Conservation (phyloP, 1,140 invertebrate genomes). For the Gryon sp. region DNA sequence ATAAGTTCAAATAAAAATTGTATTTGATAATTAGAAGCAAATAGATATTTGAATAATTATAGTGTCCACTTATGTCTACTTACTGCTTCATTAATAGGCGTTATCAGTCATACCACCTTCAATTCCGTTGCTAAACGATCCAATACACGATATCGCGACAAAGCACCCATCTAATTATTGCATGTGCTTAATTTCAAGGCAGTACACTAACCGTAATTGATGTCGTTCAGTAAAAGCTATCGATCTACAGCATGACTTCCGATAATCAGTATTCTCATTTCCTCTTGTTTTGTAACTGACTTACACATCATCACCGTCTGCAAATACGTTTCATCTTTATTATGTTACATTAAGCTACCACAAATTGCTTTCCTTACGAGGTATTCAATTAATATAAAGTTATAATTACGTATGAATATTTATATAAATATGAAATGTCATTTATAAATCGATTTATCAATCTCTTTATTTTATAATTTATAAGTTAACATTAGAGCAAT, state of each 20-base stretch:
- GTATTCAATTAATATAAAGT: not conserved
- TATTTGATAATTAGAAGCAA: slow-evolving; percentile 16
- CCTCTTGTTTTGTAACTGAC: slow-evolving; percentile 42
- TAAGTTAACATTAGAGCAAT: too few species aligned
- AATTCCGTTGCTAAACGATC: slow-evolving; percentile 55
- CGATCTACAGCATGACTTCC: slow-evolving; percentile 56
- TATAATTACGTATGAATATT: too few species aligned
- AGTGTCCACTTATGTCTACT: slow-evolving; percentile 34
- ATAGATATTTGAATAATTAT: slow-evolving; percentile 51
- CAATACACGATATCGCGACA: slow-evolving; percentile 62
- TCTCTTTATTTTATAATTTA: too few species aligned
- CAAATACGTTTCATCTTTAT: slow-evolving; percentile 17
- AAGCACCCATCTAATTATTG: slow-evolving; percentile 63
- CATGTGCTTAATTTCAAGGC: slow-evolving; percentile 63
- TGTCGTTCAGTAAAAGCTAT: slow-evolving; percentile 61
- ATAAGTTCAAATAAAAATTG: not conserved
- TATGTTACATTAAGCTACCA: not conserved
- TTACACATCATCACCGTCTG: slow-evolving; percentile 34
- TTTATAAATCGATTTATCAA: too few species aligned
- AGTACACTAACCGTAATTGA: slow-evolving; percentile 61
- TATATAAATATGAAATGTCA: too few species aligned
- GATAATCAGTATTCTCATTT: slow-evolving; percentile 58
- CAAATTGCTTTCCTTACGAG: slow-evolving; percentile 1
- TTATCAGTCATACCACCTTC: slow-evolving; percentile 54
- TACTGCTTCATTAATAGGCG: slow-evolving; percentile 48